Evolutionary conservation across 2,888 invertebrate species (phyloP), one percentile per base, ranked within the genome.

Genomic region (Plebejus argus): DNA sequence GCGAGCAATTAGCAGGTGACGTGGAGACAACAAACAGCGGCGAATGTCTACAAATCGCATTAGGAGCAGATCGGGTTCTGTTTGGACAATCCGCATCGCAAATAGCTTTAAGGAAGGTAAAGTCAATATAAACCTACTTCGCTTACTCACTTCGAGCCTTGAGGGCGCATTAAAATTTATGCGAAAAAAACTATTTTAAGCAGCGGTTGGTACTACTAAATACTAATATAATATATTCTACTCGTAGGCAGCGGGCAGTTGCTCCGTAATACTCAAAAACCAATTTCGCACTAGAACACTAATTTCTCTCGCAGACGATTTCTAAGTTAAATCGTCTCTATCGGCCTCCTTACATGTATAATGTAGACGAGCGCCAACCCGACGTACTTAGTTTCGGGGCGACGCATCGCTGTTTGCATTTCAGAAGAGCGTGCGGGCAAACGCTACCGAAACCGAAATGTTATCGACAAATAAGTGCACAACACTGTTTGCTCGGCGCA

Each of bases 381-480:
- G 45, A 45, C n/a, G 33, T 49, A 18, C 15, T 53, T 81, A 18
- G 53, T 53, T 53, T 18, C 53, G 18, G 80, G 82, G 80, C 79
- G 79, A 78, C 79, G 78, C 78, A 66, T 76, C 23, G 78, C 71
- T 78, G 81, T 82, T 82, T 82, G 81, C 79, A 80, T 81, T 82
- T 79, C 81, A 80, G 81, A 80, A 81, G 81, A 80, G 80, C 83
- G 79, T 79, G 80, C 72, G 70, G 76, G 77, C 80, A 78, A 81
- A 77, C 81, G 83, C 84, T 83, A 83, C 84, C 83, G 83, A 82
- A 83, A 82, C 74, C 76, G 76, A 78, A 76, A 76, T 76, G 58
- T 72, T 71, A 77, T 78, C 71, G 77, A 78, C 77, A 80, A 79
- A 81, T 72, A 79, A 45, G 49, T 28, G 12, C 49, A 77, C 76